A percentile compares a stretch with the other conserved stretches of the same genome.
Evolutionary conservation across 2,797 vertebrate species (phyloP).

Genomic region (Phyllotis vaccarum): DNA sequence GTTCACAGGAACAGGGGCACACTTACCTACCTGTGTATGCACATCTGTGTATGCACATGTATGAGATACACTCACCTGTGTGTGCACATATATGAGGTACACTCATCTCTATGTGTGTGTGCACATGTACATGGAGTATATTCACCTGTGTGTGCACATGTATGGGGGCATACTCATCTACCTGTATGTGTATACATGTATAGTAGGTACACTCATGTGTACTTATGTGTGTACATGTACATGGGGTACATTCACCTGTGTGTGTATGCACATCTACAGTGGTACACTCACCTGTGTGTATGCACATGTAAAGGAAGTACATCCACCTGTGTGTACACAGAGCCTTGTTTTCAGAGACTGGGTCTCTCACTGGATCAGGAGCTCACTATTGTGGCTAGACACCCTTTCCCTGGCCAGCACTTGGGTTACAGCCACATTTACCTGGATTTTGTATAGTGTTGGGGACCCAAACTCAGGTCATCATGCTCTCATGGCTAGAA

Average conservation of each 20-base stretch:
- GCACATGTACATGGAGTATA: too few relatives aligned
- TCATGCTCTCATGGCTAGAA: background rate
- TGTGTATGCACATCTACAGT: background rate
- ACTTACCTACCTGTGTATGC: too few relatives aligned
- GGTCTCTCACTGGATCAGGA: background rate
- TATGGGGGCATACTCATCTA: too few relatives aligned
- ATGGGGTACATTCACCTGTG: background rate
- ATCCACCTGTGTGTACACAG: background rate
- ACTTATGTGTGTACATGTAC: background rate
- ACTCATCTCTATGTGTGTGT: too few relatives aligned
- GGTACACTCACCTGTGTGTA: background rate
- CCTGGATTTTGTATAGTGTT: background rate
- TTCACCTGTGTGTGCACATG: too few relatives aligned
- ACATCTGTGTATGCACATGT: background rate
- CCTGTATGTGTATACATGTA: background rate
- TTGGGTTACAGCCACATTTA: background rate
- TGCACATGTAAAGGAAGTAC: background rate
- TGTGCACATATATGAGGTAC: too few relatives aligned
- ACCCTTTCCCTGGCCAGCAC: background rate
- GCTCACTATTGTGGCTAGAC: background rate
- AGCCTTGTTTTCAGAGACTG: background rate
- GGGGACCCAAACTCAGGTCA: background rate
- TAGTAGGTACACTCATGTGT: background rate
- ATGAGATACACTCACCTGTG: background rate
- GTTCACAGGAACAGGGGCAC: background rate